Conservation (phyloP, 2,113 vertebrate genomes). For the Gymnocephalus cernua region DNA sequence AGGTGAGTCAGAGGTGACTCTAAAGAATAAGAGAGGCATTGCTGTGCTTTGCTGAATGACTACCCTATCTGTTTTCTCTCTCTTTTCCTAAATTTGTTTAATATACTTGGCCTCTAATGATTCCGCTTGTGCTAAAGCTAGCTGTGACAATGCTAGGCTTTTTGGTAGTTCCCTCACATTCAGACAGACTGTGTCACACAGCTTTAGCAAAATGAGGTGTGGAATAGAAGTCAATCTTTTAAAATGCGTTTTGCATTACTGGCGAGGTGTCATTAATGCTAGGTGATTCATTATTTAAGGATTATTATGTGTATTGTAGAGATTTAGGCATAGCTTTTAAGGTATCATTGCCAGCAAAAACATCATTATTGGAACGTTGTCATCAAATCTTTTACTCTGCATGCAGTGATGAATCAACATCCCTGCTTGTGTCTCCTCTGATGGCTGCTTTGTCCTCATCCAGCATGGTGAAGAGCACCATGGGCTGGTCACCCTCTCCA, state of each 20-base stretch:
- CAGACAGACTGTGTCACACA: slow-evolving; percentile 28
- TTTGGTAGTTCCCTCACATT: slow-evolving; percentile 51
- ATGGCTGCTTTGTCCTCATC: slow-evolving; percentile 74
- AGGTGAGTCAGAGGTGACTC: slow-evolving; percentile 78
- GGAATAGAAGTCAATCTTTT: slow-evolving; percentile 57
- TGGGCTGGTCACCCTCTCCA: slow-evolving; percentile 75
- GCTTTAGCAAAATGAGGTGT: slow-evolving; percentile 45
- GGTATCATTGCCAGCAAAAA: slow-evolving; percentile 41
- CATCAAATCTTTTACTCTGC: slow-evolving; percentile 41
- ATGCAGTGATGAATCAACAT: slow-evolving; percentile 52
- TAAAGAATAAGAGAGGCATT: slow-evolving; percentile 38
- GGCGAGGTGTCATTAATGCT: slow-evolving; percentile 47
- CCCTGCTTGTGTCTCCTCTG: slow-evolving; percentile 36
- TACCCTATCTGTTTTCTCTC: slow-evolving; percentile 22
- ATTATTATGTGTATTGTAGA: slow-evolving; percentile 60
- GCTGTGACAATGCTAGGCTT: slow-evolving; percentile 16
- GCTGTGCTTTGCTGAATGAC: slow-evolving; percentile 46
- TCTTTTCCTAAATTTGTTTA: slow-evolving; percentile 21
- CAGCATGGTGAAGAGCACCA: slow-evolving; percentile 63
- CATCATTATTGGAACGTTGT: slow-evolving; percentile 55
- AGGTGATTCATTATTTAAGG: slow-evolving; percentile 66
- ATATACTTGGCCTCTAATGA: slow-evolving; percentile 4
- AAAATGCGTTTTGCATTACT: slow-evolving; percentile 54
- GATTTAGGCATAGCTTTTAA: slow-evolving; percentile 50
- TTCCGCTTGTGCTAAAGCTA: slow-evolving; percentile 21